Conservation (phyloP, 1,140 invertebrate genomes). For the Lasaia peninsularis region DNA sequence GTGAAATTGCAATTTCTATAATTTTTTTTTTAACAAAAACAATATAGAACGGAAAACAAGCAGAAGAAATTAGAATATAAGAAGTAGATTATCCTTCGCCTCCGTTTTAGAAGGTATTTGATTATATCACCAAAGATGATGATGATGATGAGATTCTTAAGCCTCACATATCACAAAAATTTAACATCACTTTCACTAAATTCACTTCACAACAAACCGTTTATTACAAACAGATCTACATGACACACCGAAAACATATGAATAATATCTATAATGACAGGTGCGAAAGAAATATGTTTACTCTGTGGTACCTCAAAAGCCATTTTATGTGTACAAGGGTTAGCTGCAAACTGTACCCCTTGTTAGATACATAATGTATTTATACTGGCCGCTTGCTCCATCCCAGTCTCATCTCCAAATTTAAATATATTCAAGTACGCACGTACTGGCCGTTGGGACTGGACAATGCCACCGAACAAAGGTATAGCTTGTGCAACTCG, state of each 20-base stretch:
- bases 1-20: too few species aligned
- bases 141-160: too few species aligned
- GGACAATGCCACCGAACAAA: slow-evolving; percentile 70
- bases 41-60: too few species aligned
- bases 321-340: slow-evolving; percentile 60
- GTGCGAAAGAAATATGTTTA: too few species aligned
- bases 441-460: slow-evolving; percentile 63
- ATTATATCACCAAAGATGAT: too few species aligned
- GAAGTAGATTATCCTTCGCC: too few species aligned
- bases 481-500: slow-evolving; percentile 62
- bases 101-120: too few species aligned
- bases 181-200: slow-evolving; percentile 40
- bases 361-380: slow-evolving; percentile 56
- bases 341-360: slow-evolving; percentile 63
- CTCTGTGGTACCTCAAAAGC: slow-evolving; percentile 56
- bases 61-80: too few species aligned
- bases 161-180: too few species aligned
- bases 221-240: too few species aligned
- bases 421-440: slow-evolving; percentile 77
- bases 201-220: slow-evolving; percentile 54
- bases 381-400: slow-evolving; percentile 66
- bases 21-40: too few species aligned
- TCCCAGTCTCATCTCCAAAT: slow-evolving; percentile 72
- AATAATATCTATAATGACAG: neutral
- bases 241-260: too few species aligned